Conservation (phyloP, 2,797 vertebrate species). For the Poecilia wingei region DNA sequence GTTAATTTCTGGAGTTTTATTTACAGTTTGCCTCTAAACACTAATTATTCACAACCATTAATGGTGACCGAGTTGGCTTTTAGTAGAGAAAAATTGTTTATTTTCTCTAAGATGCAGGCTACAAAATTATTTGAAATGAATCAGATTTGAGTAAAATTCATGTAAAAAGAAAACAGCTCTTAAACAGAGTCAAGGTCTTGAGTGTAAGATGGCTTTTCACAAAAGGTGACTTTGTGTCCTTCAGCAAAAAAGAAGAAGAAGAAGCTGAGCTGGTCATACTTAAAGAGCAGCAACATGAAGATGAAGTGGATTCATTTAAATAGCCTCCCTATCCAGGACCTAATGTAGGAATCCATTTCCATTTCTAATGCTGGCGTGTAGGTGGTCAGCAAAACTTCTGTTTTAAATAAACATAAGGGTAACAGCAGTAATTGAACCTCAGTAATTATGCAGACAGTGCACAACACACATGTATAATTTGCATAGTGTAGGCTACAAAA, state of each 20-base stretch:
- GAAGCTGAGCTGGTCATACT: background rate
- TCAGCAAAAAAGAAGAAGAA: background rate
- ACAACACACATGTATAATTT: background rate
- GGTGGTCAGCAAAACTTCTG: constrained; percentile 45
- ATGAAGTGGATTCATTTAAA: constrained; percentile 20
- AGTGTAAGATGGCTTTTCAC: background rate
- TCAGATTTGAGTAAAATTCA: background rate
- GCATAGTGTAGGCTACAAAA: background rate
- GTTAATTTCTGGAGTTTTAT: background rate
- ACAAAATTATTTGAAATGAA: background rate
- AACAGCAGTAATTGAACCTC: background rate
- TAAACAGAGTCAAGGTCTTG: background rate
- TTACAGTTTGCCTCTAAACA: background rate
- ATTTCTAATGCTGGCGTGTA: constrained; percentile 47
- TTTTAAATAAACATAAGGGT: constrained; percentile 30
- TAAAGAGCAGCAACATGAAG: constrained; percentile 2
- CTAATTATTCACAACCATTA: background rate
- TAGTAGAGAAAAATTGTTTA: background rate
- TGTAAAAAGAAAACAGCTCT: background rate
- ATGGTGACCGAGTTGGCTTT: background rate
- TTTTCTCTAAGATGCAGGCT: background rate
- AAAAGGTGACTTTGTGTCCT: background rate
- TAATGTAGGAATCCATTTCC: constrained; percentile 45
- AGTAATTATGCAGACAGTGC: background rate
- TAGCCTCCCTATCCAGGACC: constrained; percentile 37